Base-by-base conservation (phyloP, 2,113 vertebrate species). In the Acrocephalus kingi region DNA sequence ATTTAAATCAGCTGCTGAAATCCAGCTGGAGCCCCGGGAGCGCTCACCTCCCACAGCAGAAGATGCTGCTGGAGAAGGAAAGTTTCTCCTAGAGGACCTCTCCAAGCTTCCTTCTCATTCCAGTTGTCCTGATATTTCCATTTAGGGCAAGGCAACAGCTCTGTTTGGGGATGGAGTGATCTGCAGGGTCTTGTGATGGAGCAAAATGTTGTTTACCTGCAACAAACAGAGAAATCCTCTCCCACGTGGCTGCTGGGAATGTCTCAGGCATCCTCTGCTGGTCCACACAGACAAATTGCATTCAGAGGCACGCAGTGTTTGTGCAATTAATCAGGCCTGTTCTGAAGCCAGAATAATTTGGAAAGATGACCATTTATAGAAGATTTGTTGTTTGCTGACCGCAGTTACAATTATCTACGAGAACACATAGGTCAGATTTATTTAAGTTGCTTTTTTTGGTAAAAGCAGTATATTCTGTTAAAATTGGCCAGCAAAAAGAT, bases 321-420 rank as follows among this genome's bases (percentile, higher is more conserved):
- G 94, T 69, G 55, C 69, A 73, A 79, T 96, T 82, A 75, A 94
- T 95, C 90, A 93, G 43, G 66, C 45, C 12, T 3, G 0, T 66
- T 95, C 88, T 89, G 77, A 90, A 84, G 88, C 54, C 92, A 92
- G 73, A 3, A 59, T 66, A 92, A 95, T 92, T 96, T 95, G 90
- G 88, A 79, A 69, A 94, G 92, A 94, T 96, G 90, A 90, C 41
- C 96, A 94, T 97, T 97, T 96, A 91, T 96, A 93, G 96, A 86
- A 81, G 86, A 89, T 73, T 96, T 94, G 78, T 96, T 96, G 77
- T 94, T 88, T 6, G 9, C 84, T 97, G 89, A 84, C 85, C 71
- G 4, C 64, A 76, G 59, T 96, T 90, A 93, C 30, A 33, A 72
- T 93, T 93, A 94, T 84, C 52, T 31, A 46, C 22, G 56, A 51